Evolutionary conservation across 30 jellyfish, hydroid and myxozoan species (phyloP).

Genomic region (Mastigias papua): DNA sequence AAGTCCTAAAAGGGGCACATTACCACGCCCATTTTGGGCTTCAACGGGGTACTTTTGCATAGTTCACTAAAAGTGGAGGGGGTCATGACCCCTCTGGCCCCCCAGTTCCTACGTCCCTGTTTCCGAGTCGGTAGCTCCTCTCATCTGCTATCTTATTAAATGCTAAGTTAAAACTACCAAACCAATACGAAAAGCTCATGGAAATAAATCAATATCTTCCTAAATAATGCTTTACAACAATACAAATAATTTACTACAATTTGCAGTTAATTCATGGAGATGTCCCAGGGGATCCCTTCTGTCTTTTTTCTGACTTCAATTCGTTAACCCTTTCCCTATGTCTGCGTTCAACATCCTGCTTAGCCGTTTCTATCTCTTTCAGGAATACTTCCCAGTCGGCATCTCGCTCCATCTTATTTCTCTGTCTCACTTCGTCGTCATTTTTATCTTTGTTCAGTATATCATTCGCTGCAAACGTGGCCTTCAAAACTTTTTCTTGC

Average conservation of each 20-base stretch:
- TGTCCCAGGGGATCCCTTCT: neutral
- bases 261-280: neutral
- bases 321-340: conserved; percentile 64
- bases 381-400: conserved; percentile 58
- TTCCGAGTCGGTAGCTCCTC: too few species aligned
- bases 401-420: conserved; percentile 42
- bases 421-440: conserved; percentile 38
- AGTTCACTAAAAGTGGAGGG: too few species aligned
- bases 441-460: conserved; percentile 32
- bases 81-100: too few species aligned
- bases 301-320: conserved; percentile 35
- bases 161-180: too few species aligned
- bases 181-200: too few species aligned
- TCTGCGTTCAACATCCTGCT: conserved; percentile 64
- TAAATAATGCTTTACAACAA: neutral
- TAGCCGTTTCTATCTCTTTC: conserved; percentile 65
- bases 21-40: too few species aligned
- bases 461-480: conserved; percentile 25
- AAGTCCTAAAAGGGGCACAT: too few species aligned
- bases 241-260: neutral
- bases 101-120: too few species aligned
- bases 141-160: too few species aligned
- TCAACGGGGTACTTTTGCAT: too few species aligned
- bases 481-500: conserved; percentile 33
- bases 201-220: too few species aligned